phyloP scores from a whole-genome alignment of 1,140 invertebrate species.

The Drosophila saltans region DNA sequence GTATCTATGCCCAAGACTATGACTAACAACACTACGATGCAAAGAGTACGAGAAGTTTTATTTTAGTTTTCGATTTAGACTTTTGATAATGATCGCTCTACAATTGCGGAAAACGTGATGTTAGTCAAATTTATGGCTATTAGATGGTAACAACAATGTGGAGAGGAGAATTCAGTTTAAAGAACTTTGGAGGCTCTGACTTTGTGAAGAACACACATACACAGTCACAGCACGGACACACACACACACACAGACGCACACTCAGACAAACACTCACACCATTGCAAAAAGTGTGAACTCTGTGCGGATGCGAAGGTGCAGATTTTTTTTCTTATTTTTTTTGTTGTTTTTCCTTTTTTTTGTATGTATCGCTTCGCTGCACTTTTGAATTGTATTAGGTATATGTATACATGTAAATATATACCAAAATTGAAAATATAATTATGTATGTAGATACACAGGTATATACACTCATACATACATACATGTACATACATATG shows the following conservation, averaged over 20 bases:
- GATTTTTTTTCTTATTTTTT: conserved; percentile 48
- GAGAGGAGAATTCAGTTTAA: conserved; percentile 35
- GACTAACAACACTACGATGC: neutral
- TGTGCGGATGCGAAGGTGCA: conserved; percentile 62
- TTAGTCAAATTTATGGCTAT: conserved; percentile 72
- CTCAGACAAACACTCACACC: conserved; percentile 17
- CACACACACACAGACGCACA: conserved; percentile 7
- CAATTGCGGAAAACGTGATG: conserved; percentile 72
- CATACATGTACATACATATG: neutral
- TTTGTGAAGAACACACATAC: conserved; percentile 24
- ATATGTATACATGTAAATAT: conserved; percentile 3
- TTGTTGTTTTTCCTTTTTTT: conserved; percentile 44
- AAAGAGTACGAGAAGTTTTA: neutral
- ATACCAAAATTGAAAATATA: too few species aligned
- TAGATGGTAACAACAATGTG: conserved; percentile 52
- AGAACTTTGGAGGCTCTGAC: conserved; percentile 34
- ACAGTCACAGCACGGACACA: conserved; percentile 12
- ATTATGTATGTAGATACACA: neutral
- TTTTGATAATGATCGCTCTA: conserved; percentile 55
- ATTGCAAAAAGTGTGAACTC: conserved; percentile 66
- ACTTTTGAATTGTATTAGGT: conserved; percentile 23
- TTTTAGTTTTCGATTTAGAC: conserved; percentile 21
- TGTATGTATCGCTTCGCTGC: conserved; percentile 68
- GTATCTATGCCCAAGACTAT: neutral
- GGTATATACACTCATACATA: conserved; percentile 6